phyloP scores from a whole-genome alignment of 2,797 vertebrate genomes.

The Zenarchopterus dispar region DNA sequence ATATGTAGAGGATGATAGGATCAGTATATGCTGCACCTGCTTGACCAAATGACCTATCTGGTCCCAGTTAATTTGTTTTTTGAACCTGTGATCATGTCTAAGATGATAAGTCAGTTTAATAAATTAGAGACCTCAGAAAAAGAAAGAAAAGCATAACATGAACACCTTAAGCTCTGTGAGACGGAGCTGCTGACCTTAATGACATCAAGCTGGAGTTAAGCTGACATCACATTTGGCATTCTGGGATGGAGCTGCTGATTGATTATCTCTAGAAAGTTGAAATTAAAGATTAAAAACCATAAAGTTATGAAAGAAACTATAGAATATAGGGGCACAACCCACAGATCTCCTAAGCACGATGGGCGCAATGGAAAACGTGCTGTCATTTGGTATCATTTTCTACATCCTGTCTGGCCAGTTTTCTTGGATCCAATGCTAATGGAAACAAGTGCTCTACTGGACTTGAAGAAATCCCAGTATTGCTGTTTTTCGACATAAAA shows the following conservation, averaged over 20 bases:
- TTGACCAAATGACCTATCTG: too few species aligned
- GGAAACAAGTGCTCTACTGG: constrained; percentile 60
- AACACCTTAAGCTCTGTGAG: too few species aligned
- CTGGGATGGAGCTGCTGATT: not conserved
- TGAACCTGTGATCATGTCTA: too few species aligned
- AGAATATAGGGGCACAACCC: constrained; percentile 17
- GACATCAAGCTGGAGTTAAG: too few species aligned
- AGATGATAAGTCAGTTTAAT: too few species aligned
- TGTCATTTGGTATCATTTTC: constrained; percentile 64
- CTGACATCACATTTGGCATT: too few species aligned
- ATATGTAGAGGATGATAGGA: too few species aligned
- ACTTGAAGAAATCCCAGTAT: constrained; percentile 44
- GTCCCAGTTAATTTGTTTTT: too few species aligned
- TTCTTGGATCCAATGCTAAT: constrained; percentile 47
- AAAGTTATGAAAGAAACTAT: constrained; percentile 1
- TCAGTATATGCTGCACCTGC: too few species aligned
- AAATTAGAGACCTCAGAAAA: too few species aligned
- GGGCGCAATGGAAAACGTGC: constrained; percentile 57
- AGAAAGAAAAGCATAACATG: too few species aligned
- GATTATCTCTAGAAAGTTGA: not conserved
- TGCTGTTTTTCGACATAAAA: constrained; percentile 57
- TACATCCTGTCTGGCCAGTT: constrained; percentile 46
- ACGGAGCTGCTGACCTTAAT: too few species aligned
- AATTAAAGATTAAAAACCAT: not conserved
- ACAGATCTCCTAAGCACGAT: constrained; percentile 22